phyloP scores from a whole-genome alignment of 2,888 invertebrate species.

The Hololepta plana region DNA sequence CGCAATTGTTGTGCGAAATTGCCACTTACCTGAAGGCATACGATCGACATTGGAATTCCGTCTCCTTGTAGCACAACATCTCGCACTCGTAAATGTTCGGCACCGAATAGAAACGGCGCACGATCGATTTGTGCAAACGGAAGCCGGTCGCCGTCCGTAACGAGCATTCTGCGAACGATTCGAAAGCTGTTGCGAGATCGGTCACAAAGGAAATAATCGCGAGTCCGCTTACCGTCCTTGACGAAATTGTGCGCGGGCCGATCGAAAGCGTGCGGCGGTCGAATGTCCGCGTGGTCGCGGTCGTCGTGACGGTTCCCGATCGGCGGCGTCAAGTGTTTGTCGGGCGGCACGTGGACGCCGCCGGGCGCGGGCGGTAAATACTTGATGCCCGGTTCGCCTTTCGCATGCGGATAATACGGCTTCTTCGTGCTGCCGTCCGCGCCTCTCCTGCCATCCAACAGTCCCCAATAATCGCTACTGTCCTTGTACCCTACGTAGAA shows the following conservation, averaged over 20 bases:
- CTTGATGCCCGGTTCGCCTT: no score
- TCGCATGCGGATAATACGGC: no score
- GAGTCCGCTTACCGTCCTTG: slow-evolving; percentile 20
- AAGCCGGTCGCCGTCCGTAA: slow-evolving; percentile 58
- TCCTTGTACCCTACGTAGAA: slow-evolving; percentile 14
- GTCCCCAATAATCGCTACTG: slow-evolving; percentile 19
- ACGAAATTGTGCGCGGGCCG: slow-evolving; percentile 18
- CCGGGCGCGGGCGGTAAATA: no score
- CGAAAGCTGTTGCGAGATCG: slow-evolving; percentile 2
- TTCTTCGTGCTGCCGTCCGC: no score
- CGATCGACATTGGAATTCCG: slow-evolving; percentile 53
- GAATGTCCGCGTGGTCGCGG: slow-evolving; percentile 6
- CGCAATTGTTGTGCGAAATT: no score
- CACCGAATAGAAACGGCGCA: slow-evolving; percentile 44
- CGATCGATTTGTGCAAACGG: slow-evolving; percentile 46
- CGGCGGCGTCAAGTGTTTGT: no score
- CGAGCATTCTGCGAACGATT: slow-evolving; percentile 45
- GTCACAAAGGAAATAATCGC: slow-evolving; percentile 1
- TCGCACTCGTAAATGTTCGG: slow-evolving; percentile 62
- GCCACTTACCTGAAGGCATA: slow-evolving; percentile 56
- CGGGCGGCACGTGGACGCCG: no score
- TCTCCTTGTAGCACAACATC: slow-evolving; percentile 49
- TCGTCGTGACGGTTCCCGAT: slow-evolving; percentile 7
- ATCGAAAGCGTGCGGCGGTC: no score
- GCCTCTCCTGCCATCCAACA: no score